Evolutionary conservation across 1,140 invertebrate genomes (phyloP).

Genomic region (Xylocopa sonorina): DNA sequence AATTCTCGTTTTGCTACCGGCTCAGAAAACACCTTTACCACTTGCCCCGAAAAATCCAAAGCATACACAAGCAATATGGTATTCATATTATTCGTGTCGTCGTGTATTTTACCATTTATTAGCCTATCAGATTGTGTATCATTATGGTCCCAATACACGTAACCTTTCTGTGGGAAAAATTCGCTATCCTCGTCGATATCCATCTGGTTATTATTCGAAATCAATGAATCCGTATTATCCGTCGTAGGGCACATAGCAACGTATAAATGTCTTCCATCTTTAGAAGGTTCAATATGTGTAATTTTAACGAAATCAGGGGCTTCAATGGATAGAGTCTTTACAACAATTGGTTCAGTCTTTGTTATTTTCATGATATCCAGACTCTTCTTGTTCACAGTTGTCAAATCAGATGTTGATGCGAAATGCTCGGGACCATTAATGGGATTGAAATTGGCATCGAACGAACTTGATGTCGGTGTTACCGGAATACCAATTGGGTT

Average conservation of each 20-base stretch:
- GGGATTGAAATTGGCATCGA: constrained; percentile 77
- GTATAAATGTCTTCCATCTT: constrained; percentile 85
- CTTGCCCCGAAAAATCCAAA: constrained; percentile 82
- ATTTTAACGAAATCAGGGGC: constrained; percentile 80
- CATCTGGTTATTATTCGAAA: constrained; percentile 78
- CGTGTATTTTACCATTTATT: constrained; percentile 73
- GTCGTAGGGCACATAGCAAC: constrained; percentile 83
- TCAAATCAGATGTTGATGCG: constrained; percentile 77
- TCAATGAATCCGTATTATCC: constrained; percentile 54
- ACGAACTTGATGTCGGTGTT: constrained; percentile 71
- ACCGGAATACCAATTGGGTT: constrained; percentile 70
- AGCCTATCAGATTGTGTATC: constrained; percentile 70
- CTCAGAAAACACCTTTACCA: constrained; percentile 84
- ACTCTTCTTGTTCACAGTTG: constrained; percentile 72
- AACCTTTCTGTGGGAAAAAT: constrained; percentile 76
- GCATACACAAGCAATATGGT: constrained; percentile 83
- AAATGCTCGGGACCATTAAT: constrained; percentile 76
- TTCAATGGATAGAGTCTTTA: constrained; percentile 78
- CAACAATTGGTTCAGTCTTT: constrained; percentile 77
- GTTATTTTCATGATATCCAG: constrained; percentile 70
- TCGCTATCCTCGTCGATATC: constrained; percentile 80
- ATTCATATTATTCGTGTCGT: constrained; percentile 63
- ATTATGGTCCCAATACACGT: constrained; percentile 80
- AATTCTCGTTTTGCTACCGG: constrained; percentile 86
- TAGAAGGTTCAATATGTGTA: constrained; percentile 84